These are phyloP conservation scores for Apodemia zela DNA, from an alignment of 2,888 invertebrate species.

Conservation along the genomic window DNA sequence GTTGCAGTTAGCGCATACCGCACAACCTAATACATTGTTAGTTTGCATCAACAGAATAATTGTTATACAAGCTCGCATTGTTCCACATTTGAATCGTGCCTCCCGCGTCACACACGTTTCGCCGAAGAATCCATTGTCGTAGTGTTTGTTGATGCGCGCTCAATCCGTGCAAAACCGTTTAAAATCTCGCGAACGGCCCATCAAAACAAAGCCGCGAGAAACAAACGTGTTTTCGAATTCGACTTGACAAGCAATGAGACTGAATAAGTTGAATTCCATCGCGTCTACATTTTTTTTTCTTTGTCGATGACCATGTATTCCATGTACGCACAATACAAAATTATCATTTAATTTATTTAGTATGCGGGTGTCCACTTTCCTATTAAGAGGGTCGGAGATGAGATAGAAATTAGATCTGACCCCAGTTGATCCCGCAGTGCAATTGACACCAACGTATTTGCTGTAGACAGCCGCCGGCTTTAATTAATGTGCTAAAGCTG, in stretches of 20 bases:
- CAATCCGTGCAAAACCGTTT: constrained; percentile 54
- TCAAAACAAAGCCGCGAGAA: constrained; percentile 54
- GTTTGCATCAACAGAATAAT: constrained; percentile 59
- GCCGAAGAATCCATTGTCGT: constrained; percentile 72
- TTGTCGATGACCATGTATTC: constrained; percentile 7
- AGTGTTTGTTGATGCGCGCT: constrained; percentile 66
- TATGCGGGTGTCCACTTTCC: constrained; percentile 70
- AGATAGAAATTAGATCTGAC: constrained; percentile 44
- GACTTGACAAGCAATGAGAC: constrained; percentile 24
- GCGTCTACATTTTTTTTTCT: constrained; percentile 23
- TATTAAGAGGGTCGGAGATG: constrained; percentile 55
- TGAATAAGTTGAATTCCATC: constrained; percentile 31
- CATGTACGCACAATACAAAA: constrained; percentile 36
- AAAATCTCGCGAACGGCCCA: constrained; percentile 65
- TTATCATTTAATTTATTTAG: constrained; percentile 53
- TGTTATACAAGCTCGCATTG: constrained; percentile 72
- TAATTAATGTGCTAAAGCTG: constrained; percentile 53
- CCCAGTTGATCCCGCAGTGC: constrained; percentile 42
- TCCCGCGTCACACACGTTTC: constrained; percentile 65
- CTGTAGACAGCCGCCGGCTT: constrained; percentile 45
- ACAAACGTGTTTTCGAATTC: constrained; percentile 37
- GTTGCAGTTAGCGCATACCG: constrained; percentile 31
- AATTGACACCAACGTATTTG: constrained; percentile 42
- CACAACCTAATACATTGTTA: constrained; percentile 58
- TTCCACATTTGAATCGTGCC: constrained; percentile 65